Percentiles rank a stretch among this genome's conserved stretches.
These are phyloP conservation scores for Tor tambroides DNA, from an alignment of 2,113 vertebrate genomes.

Conservation along the genomic window DNA sequence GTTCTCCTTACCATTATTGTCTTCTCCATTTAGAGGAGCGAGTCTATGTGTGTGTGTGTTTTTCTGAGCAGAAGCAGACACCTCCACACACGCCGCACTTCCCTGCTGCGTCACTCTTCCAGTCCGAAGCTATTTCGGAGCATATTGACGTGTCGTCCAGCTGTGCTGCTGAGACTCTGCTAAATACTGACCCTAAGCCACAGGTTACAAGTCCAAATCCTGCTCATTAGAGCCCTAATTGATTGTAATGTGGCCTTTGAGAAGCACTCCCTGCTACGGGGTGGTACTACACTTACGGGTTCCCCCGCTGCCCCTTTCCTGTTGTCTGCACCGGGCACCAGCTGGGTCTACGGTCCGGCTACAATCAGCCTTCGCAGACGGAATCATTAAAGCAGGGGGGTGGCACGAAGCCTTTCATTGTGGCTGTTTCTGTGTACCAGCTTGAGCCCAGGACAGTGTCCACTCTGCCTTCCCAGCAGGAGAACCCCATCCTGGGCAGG, in stretches of 20 bases:
- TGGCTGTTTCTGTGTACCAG: slow-evolving; percentile 71
- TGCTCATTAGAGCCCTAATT: slow-evolving; percentile 81
- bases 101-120: slow-evolving; percentile 68
- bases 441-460: slow-evolving; percentile 74
- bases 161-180: slow-evolving; percentile 72
- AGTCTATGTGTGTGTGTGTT: slow-evolving; percentile 22
- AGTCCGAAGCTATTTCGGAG: slow-evolving; percentile 75
- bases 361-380: slow-evolving; percentile 68
- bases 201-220: slow-evolving; percentile 75
- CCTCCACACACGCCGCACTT: slow-evolving; percentile 57
- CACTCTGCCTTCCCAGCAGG: slow-evolving; percentile 65
- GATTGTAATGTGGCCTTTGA: slow-evolving; percentile 78
- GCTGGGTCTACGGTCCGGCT: slow-evolving; percentile 70
- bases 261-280: slow-evolving; percentile 67
- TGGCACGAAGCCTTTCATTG: slow-evolving; percentile 70
- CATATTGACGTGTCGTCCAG: slow-evolving; percentile 75
- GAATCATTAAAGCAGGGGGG: slow-evolving; percentile 72
- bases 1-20: slow-evolving; percentile 47
- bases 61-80: slow-evolving; percentile 52
- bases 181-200: slow-evolving; percentile 72
- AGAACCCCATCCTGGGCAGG: slow-evolving; percentile 71
- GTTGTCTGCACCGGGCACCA: slow-evolving; percentile 69
- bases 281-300: slow-evolving; percentile 68
- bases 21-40: slow-evolving; percentile 37
- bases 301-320: slow-evolving; percentile 71